Evolutionary conservation across 2,113 vertebrate species (phyloP).

Genomic region (Grammomys surdaster): DNA sequence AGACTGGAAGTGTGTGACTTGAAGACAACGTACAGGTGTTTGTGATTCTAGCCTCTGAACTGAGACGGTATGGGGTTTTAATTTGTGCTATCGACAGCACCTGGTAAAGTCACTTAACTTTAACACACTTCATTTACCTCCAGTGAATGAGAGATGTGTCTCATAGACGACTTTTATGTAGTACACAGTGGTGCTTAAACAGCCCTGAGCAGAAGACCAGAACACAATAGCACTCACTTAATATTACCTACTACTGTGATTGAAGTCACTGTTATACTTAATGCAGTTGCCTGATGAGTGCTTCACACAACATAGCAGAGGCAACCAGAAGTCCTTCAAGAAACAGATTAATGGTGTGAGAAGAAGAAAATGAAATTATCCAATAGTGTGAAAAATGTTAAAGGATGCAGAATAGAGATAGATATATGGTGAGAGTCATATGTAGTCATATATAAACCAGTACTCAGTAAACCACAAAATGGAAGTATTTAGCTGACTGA

Average conservation of each 20-base stretch:
- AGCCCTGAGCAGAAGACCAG: neutral
- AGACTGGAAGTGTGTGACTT: neutral
- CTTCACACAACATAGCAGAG: neutral
- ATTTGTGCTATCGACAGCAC: neutral
- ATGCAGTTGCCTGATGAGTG: neutral
- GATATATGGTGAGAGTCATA: neutral
- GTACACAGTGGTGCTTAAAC: neutral
- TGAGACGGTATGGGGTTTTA: neutral
- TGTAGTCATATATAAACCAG: neutral
- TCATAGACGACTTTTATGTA: neutral
- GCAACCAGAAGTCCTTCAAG: neutral
- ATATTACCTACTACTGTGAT: neutral
- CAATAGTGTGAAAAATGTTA: neutral
- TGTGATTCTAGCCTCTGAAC: neutral
- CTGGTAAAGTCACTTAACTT: slow-evolving; percentile 1
- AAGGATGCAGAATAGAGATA: neutral
- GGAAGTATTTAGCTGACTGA: neutral
- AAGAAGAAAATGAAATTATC: neutral
- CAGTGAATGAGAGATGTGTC: neutral
- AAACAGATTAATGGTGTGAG: slow-evolving; percentile 32
- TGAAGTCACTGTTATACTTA: neutral
- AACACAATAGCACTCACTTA: neutral
- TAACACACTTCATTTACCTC: slow-evolving; percentile 8
- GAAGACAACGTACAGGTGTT: neutral
- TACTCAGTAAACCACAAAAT: neutral